Evolutionary conservation across 2,888 invertebrate genomes (phyloP).

Genomic region (Eupithecia tripunctaria): DNA sequence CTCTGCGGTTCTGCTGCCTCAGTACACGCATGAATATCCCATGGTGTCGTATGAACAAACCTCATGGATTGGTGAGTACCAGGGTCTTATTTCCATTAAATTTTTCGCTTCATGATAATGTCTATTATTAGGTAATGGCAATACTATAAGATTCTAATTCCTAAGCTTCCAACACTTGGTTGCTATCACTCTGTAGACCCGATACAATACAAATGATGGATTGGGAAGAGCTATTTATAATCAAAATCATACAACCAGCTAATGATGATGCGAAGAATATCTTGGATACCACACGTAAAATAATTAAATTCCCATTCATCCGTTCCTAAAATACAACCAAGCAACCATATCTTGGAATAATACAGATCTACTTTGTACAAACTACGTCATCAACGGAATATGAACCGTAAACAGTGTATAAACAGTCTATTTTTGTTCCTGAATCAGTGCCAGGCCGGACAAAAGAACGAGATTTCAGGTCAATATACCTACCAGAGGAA

Average conservation of each 20-base stretch:
- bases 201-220: too few relatives aligned
- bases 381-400: conserved; percentile 17
- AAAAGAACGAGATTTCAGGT: conserved; percentile 44
- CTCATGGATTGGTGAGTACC: conserved; percentile 88
- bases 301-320: too few relatives aligned
- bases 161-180: too few relatives aligned
- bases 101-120: background rate
- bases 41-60: conserved; percentile 85
- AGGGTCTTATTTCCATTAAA: background rate
- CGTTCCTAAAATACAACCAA: background rate
- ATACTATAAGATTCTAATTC: too few relatives aligned
- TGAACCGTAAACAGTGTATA: conserved; percentile 45
- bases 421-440: conserved; percentile 52
- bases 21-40: conserved; percentile 83
- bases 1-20: conserved; percentile 89
- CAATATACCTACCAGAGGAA: conserved; percentile 39
- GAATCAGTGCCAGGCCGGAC: conserved; percentile 46
- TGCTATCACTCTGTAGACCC: too few relatives aligned
- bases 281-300: too few relatives aligned
- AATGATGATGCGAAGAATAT: too few relatives aligned
- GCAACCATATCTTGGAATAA: background rate
- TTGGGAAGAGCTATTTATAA: too few relatives aligned
- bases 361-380: background rate
- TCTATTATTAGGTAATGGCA: background rate
- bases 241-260: too few relatives aligned